These are phyloP conservation scores for Maniola jurtina DNA, from an alignment of 1,140 invertebrate genomes.

Conservation along the genomic window DNA sequence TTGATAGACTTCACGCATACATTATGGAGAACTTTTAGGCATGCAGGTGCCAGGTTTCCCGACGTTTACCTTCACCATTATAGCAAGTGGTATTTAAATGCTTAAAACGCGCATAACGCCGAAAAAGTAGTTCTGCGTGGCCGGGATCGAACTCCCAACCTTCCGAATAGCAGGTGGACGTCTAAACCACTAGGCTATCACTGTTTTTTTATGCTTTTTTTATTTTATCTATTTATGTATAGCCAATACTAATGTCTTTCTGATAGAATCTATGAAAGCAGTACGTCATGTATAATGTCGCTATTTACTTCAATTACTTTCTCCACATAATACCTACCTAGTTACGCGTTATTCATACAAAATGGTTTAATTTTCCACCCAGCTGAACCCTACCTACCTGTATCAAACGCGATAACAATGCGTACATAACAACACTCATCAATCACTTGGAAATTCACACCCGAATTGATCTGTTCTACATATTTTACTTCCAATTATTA, in stretches of 20 bases:
- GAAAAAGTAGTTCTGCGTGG: too few relatives aligned
- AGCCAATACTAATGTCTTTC: not conserved
- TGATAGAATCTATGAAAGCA: not conserved
- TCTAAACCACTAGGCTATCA: too few relatives aligned
- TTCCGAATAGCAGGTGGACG: too few relatives aligned
- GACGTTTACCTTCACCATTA: too few relatives aligned
- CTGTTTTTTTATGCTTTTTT: too few relatives aligned
- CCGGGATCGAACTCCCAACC: too few relatives aligned
- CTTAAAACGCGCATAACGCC: too few relatives aligned
- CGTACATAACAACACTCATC: constrained; percentile 32
- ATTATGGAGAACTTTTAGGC: too few relatives aligned
- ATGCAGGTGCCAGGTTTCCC: too few relatives aligned
- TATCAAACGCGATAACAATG: constrained; percentile 17
- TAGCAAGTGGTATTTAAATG: too few relatives aligned
- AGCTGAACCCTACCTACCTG: constrained; percentile 9
- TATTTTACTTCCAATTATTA: constrained; percentile 45
- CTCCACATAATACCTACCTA: not conserved
- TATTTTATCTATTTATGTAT: too few relatives aligned
- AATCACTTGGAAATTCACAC: constrained; percentile 34
- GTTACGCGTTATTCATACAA: constrained; percentile 1
- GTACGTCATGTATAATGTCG: not conserved
- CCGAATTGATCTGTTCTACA: constrained; percentile 33
- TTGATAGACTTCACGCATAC: too few relatives aligned
- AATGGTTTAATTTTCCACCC: constrained; percentile 22
- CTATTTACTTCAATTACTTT: constrained; percentile 3